A percentile compares a stretch with the other conserved stretches of the same genome.
These are phyloP conservation scores for Diplazon laetatorius DNA, from an alignment of 2,888 invertebrate species.

Conservation along the genomic window DNA sequence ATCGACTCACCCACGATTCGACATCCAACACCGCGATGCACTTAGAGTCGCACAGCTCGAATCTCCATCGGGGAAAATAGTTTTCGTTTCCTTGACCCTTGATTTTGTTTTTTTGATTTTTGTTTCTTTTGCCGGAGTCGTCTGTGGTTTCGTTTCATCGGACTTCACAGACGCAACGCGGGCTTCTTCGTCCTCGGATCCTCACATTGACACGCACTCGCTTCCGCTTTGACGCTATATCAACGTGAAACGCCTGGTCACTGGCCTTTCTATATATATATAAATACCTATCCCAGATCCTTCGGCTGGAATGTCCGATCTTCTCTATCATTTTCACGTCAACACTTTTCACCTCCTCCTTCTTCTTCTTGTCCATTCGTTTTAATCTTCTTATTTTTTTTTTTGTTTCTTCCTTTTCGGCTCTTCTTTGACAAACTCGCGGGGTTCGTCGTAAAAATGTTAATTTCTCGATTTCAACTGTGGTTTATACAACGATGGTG, in stretches of 20 bases:
- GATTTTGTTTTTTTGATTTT: neutral
- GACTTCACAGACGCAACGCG: constrained; percentile 22
- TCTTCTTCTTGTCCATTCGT: neutral
- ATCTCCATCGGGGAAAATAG: neutral
- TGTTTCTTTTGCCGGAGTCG: neutral
- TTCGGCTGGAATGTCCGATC: constrained; percentile 21
- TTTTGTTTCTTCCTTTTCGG: neutral
- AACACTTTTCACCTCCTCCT: constrained; percentile 35
- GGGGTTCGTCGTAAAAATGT: neutral
- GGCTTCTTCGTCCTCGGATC: constrained; percentile 43
- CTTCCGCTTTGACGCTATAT: constrained; percentile 47
- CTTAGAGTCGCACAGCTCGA: neutral
- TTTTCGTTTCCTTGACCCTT: constrained; percentile 3
- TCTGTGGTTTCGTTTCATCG: constrained; percentile 19
- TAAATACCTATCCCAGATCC: neutral
- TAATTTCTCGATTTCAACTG: neutral
- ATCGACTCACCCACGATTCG: constrained; percentile 5
- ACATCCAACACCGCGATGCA: constrained; percentile 10
- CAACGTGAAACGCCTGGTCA: constrained; percentile 59
- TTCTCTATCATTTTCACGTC: constrained; percentile 63
- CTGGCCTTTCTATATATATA: constrained; percentile 54
- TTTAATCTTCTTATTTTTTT: constrained; percentile 24
- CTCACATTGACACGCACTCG: constrained; percentile 16
- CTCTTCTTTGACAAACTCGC: too few species aligned
- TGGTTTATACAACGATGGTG: neutral